Evolutionary conservation across 2,888 invertebrate genomes (phyloP).

Genomic region (Lumbricus terrestris): DNA sequence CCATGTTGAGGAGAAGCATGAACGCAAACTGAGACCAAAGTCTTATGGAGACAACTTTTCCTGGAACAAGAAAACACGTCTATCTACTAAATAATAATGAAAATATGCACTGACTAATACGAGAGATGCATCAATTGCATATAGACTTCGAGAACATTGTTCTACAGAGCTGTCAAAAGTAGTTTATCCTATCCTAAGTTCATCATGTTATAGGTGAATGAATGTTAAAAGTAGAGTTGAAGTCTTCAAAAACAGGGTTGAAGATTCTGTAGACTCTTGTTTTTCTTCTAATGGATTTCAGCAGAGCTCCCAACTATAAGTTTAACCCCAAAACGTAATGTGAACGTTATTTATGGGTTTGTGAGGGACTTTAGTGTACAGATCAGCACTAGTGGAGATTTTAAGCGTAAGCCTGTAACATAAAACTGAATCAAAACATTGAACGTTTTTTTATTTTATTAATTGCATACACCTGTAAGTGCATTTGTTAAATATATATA

Average conservation of each 20-base stretch:
- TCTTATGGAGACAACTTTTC: slow-evolving; percentile 91
- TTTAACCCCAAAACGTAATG: not conserved
- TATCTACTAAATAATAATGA: slow-evolving; percentile 80
- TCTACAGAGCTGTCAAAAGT: not conserved
- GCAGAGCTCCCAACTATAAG: not conserved
- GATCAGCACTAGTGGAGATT: too few relatives aligned
- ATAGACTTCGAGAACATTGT: not conserved
- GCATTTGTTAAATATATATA: not conserved
- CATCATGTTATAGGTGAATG: not conserved
- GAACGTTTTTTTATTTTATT: not conserved
- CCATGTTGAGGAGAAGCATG: slow-evolving; percentile 77
- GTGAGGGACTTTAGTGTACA: too few relatives aligned
- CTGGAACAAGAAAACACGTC: slow-evolving; percentile 93
- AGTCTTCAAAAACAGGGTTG: not conserved
- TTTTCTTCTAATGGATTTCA: not conserved
- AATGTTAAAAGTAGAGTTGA: not conserved
- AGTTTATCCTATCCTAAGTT: not conserved
- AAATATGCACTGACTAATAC: not conserved
- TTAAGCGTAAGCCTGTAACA: too few relatives aligned
- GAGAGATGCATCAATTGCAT: not conserved
- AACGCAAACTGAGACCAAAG: slow-evolving; percentile 75
- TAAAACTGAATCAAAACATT: too few relatives aligned
- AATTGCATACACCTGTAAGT: not conserved
- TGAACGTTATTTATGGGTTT: not conserved
- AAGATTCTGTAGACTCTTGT: not conserved